Percentiles rank a stretch among this genome's conserved stretches.
phyloP scores from a whole-genome alignment of 2,888 invertebrate genomes.

The Chouioia cunea region DNA sequence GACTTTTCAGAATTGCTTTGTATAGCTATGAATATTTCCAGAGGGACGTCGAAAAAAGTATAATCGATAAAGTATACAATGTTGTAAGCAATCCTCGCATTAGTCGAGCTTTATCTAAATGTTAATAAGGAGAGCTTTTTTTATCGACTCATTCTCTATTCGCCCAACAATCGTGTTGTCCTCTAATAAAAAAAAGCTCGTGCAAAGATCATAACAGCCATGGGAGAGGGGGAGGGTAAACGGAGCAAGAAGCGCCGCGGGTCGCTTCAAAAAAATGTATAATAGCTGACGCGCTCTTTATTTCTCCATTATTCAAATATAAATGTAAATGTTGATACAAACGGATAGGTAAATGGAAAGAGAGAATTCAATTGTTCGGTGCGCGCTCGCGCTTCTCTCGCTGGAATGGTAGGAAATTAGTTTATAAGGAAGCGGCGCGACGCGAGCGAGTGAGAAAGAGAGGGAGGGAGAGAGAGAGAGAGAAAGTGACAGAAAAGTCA shows the following conservation, averaged over 20 bases:
- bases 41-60: conserved; percentile 34
- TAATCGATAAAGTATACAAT: conserved; percentile 20
- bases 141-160: conserved; percentile 29
- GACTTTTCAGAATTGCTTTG: conserved; percentile 39
- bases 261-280: conserved; percentile 62
- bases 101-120: conserved; percentile 65
- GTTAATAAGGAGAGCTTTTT: conserved; percentile 59
- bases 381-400: conserved; percentile 52
- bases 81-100: conserved; percentile 23
- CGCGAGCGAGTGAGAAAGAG: conserved; percentile 38
- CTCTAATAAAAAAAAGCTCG: conserved; percentile 1
- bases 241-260: conserved; percentile 56
- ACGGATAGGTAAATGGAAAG: conserved; percentile 69
- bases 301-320: conserved; percentile 69
- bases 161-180: conserved; percentile 6
- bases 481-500: conserved; percentile 18
- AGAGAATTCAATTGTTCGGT: conserved; percentile 68
- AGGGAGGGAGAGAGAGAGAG: conserved; percentile 4
- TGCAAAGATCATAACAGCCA: conserved; percentile 43
- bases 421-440: conserved; percentile 67
- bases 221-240: conserved; percentile 42
- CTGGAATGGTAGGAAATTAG: conserved; percentile 64
- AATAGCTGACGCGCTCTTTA: conserved; percentile 64
- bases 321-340: conserved; percentile 70
- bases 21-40: conserved; percentile 22